Percentiles rank a stretch among this genome's conserved stretches.
Evolutionary conservation across 2,113 vertebrate genomes (phyloP).

Genomic region (Propithecus coquereli): DNA sequence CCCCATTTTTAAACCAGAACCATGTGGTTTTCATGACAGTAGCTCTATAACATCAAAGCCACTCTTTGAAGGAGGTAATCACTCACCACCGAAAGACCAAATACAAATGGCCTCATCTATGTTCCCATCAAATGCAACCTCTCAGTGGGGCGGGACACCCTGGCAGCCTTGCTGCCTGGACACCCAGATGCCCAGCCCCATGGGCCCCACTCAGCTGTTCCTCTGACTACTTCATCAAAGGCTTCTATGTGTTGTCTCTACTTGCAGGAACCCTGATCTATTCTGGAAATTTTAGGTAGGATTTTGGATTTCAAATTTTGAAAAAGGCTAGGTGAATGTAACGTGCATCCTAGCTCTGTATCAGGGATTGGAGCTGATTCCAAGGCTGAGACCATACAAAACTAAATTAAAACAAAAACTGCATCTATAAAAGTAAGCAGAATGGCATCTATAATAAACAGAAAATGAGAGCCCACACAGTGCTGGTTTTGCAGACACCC

Average conservation of each 20-base stretch:
- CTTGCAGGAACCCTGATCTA: not conserved
- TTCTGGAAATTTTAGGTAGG: not conserved
- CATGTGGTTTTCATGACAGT: fast-evolving
- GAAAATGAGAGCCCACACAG: fast-evolving
- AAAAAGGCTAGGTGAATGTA: not conserved
- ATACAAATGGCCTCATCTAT: not conserved
- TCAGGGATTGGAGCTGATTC: not conserved
- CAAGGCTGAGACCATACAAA: not conserved
- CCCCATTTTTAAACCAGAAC: not conserved
- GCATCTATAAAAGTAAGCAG: not conserved
- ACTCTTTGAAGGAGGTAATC: not conserved
- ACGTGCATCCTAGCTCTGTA: not conserved
- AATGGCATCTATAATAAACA: not conserved
- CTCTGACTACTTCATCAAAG: not conserved
- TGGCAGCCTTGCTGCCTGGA: not conserved
- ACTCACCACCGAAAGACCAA: not conserved
- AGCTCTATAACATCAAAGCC: not conserved
- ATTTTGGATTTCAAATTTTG: not conserved
- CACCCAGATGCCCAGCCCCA: not conserved
- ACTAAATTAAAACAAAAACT: not conserved
- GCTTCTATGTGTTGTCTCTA: fast-evolving
- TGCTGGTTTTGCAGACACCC: not conserved
- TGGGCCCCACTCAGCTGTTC: not conserved
- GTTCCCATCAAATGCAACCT: not conserved
- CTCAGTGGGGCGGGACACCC: not conserved